phyloP scores from a whole-genome alignment of 1,140 invertebrate genomes.

The Eciton burchellii region DNA sequence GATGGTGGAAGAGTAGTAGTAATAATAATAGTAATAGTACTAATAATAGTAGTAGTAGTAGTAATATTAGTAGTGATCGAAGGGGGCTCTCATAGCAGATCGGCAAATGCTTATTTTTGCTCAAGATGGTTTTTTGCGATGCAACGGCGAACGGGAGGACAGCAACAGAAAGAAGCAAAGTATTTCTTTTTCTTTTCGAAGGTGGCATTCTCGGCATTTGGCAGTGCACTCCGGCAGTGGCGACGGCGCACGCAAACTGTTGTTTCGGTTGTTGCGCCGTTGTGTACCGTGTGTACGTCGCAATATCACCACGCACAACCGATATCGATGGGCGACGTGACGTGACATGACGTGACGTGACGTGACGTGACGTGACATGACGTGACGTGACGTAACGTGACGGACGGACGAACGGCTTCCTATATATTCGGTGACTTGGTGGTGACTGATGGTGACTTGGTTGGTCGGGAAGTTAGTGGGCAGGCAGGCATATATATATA shows the following conservation, averaged over 20 bases:
- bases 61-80: constrained; percentile 50
- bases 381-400: too few relatives aligned
- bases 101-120: constrained; percentile 1
- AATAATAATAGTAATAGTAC: too few relatives aligned
- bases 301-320: constrained; percentile 47
- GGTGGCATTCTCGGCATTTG: constrained; percentile 41
- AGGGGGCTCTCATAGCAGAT: constrained; percentile 37
- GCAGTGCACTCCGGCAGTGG: constrained; percentile 41
- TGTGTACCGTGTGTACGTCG: constrained; percentile 42
- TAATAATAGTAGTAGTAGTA: too few relatives aligned
- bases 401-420: constrained; percentile 82
- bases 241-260: constrained; percentile 40
- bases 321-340: constrained; percentile 51
- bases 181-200: constrained; percentile 31
- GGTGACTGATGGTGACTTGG: constrained; percentile 85
- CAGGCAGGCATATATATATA: constrained; percentile 84
- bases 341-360: too few relatives aligned
- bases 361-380: too few relatives aligned
- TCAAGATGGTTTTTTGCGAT: constrained; percentile 46
- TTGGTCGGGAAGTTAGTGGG: constrained; percentile 85
- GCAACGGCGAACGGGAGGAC: constrained; percentile 44
- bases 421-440: constrained; percentile 80
- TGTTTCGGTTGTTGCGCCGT: constrained; percentile 44
- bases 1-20: constrained; percentile 26
- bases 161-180: constrained; percentile 19